These are phyloP conservation scores for Dinocampus coccinellae DNA, from an alignment of 2,888 invertebrate genomes.

Conservation along the genomic window DNA sequence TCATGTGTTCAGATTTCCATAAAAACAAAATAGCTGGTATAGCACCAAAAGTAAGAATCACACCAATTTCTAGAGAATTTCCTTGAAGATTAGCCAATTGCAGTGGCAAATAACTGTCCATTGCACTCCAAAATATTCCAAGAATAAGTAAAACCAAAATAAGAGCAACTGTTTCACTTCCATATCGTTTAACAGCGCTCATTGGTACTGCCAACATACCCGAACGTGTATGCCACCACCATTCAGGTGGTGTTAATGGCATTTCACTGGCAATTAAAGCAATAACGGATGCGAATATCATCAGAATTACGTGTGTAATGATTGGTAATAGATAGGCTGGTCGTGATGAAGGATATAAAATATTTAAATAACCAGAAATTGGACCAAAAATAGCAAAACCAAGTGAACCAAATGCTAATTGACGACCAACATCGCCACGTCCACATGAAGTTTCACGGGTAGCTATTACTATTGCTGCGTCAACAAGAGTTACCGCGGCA, in stretches of 20 bases:
- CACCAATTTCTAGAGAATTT: conserved; percentile 74
- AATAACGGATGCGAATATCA: conserved; percentile 71
- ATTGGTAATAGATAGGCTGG: conserved; percentile 72
- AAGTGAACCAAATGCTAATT: conserved; percentile 81
- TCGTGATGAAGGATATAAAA: conserved; percentile 40
- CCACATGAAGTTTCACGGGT: conserved; percentile 85
- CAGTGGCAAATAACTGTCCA: conserved; percentile 84
- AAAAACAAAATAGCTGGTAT: conserved; percentile 79
- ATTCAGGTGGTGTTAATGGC: conserved; percentile 86
- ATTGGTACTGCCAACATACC: conserved; percentile 81
- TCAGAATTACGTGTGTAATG: conserved; percentile 71
- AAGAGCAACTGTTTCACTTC: conserved; percentile 80
- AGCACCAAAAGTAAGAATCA: conserved; percentile 78
- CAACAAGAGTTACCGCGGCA: conserved; percentile 78
- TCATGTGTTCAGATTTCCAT: conserved; percentile 84
- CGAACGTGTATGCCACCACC: conserved; percentile 89
- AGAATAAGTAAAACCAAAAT: conserved; percentile 78
- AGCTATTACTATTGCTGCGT: conserved; percentile 85
- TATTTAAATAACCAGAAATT: conserved; percentile 68
- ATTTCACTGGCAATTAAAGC: conserved; percentile 71
- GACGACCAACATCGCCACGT: conserved; percentile 83
- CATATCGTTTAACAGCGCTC: conserved; percentile 82
- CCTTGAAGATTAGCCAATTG: conserved; percentile 59
- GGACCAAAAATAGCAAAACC: conserved; percentile 81
- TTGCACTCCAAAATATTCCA: conserved; percentile 84